phyloP scores from a whole-genome alignment of 1,140 invertebrate species.

The Ylistrum balloti region DNA sequence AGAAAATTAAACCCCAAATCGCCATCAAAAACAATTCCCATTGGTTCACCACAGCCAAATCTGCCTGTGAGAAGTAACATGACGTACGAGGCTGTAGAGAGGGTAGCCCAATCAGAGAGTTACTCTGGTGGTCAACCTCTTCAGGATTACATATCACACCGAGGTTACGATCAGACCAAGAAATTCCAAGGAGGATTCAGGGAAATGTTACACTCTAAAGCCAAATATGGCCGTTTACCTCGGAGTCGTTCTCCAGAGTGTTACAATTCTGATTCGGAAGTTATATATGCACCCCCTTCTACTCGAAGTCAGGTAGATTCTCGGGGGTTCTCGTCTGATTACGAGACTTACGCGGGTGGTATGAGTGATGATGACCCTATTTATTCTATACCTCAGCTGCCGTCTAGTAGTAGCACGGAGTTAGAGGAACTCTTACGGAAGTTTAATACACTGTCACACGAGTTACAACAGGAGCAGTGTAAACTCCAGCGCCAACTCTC shows the following conservation, averaged over 20 bases:
- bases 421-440: constrained; percentile 87
- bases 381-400: constrained; percentile 76
- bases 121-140: constrained; percentile 55
- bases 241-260: constrained; percentile 80
- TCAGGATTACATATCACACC: constrained; percentile 51
- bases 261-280: constrained; percentile 92
- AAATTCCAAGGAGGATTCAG: constrained; percentile 76
- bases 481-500: constrained; percentile 81
- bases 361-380: constrained; percentile 79
- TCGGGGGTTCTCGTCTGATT: constrained; percentile 77
- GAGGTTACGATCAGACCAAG: constrained; percentile 66
- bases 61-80: constrained; percentile 43
- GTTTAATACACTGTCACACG: constrained; percentile 84
- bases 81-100: constrained; percentile 29
- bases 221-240: constrained; percentile 72
- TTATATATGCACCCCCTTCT: constrained; percentile 75
- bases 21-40: constrained; percentile 59
- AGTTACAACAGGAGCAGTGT: constrained; percentile 81
- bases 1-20: constrained; percentile 56
- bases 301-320: constrained; percentile 84
- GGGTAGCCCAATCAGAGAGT: constrained; percentile 45
- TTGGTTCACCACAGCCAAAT: constrained; percentile 50
- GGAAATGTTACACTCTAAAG: constrained; percentile 77
- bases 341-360: constrained; percentile 78
- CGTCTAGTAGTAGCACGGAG: constrained; percentile 76